Base-by-base conservation (phyloP, 2,113 vertebrate genomes). In the Spheniscus mendiculus region DNA sequence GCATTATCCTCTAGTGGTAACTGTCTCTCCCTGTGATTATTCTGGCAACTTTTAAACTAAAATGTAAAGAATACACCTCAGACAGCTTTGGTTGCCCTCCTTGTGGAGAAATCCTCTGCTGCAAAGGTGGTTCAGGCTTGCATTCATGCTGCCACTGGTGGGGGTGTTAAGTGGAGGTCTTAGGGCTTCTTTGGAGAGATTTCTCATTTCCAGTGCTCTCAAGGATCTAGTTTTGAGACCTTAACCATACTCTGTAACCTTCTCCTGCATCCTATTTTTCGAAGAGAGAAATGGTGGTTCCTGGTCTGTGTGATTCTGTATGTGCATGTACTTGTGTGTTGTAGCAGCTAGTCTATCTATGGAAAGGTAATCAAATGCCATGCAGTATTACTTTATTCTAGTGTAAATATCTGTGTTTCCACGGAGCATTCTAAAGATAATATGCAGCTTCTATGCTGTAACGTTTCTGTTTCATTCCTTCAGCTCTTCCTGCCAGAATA, bases 281-380 rank as follows among this genome's bases (percentile, higher is more conserved):
- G 45, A 47, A 74, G 59, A 78, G 36, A 45, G 47, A 58, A 63
- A 19, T 0, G 2, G 38, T 29, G 29, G 17, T 55, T 89, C 27
- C 29, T 87, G 55, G 8, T 32, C 21, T 55, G 19, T 36, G 44
- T 66, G 50, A 36, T 71, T 63, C 10, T 77, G 21, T 66, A 14
- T 29, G 18, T 45, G 26, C 17, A 6, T 14, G 30, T 66, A 30
- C 27, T 22, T 2, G 0, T 67, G 55, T 66, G 6, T 5, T 5
- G 0, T 29, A 81, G 32, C 67, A 70, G 29, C 9, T 38, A 4
- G 50, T 53, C 61, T 80, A 2, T 42, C 58, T 55, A 0, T 17
- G 34, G 84, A 58, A 86, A 62, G 10, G 17, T 29, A 69, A 32
- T 56, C 67, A 65, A 90, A 81, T 42, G 53, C 10, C 5, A 5